Evolutionary conservation across 2,113 vertebrate species (phyloP).

Genomic region (Neofelis nebulosa): DNA sequence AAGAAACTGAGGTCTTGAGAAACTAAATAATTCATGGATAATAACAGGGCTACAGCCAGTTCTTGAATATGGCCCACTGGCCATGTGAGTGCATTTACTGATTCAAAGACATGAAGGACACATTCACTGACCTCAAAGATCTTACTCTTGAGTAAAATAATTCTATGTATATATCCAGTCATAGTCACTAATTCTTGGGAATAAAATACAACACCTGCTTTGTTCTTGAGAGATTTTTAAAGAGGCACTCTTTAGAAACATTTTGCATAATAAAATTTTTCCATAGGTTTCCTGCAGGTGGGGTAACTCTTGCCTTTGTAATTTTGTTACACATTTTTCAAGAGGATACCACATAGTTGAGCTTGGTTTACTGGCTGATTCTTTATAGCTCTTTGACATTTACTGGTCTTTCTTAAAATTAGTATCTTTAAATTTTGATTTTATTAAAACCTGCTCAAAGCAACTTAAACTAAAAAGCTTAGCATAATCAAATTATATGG

Average conservation of each 20-base stretch:
- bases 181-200: background rate
- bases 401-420: background rate
- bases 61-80: background rate
- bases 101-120: background rate
- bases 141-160: background rate
- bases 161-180: background rate
- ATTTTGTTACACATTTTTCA: slow-evolving; percentile 8
- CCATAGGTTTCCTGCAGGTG: background rate
- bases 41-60: background rate
- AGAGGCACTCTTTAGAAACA: background rate
- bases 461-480: slow-evolving; percentile 6
- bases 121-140: background rate
- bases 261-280: background rate
- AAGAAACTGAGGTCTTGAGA: background rate
- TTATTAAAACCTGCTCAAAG: slow-evolving; percentile 6
- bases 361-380: background rate
- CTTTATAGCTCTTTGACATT: background rate
- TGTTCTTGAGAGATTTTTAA: slow-evolving; percentile 18
- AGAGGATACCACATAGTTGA: background rate
- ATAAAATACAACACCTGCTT: background rate
- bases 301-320: background rate
- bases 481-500: background rate
- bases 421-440: slow-evolving; percentile 3
- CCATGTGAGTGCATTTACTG: background rate
- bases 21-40: background rate